A percentile compares a stretch with the other conserved stretches of the same genome.
These are phyloP conservation scores for Epinephelus cyanopodus DNA, from an alignment of 2,113 vertebrate species.

Conservation along the genomic window DNA sequence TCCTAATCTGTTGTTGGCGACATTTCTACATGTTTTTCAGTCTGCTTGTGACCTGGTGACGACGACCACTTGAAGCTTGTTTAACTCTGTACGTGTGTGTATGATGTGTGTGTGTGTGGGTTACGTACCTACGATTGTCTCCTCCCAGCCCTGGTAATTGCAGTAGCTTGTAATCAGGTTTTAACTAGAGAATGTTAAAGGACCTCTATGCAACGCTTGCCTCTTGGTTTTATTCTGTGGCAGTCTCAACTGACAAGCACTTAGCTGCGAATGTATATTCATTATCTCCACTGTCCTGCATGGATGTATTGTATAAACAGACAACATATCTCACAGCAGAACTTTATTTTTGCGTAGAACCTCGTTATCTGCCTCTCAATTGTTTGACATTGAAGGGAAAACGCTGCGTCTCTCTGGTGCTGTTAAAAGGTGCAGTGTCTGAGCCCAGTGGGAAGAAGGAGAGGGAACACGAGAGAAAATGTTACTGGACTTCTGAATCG, in stretches of 20 bases:
- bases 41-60: slow-evolving; percentile 1
- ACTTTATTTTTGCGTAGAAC: slow-evolving; percentile 4
- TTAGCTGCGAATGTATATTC: slow-evolving; percentile 69
- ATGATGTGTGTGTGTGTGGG: not conserved
- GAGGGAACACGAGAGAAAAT: not conserved
- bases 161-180: slow-evolving; percentile 67
- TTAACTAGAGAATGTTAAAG: slow-evolving; percentile 66
- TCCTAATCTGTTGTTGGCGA: not conserved
- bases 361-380: not conserved
- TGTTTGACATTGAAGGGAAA: slow-evolving; percentile 1
- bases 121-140: slow-evolving; percentile 19
- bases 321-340: slow-evolving; percentile 42
- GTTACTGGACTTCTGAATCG: slow-evolving; percentile 13
- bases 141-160: slow-evolving; percentile 33
- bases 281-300: slow-evolving; percentile 47
- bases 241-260: slow-evolving; percentile 69
- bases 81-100: not conserved
- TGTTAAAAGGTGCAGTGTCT: slow-evolving; percentile 29
- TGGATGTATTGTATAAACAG: slow-evolving; percentile 50
- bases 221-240: slow-evolving; percentile 68
- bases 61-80: slow-evolving; percentile 28
- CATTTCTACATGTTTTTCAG: not conserved
- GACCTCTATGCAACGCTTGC: slow-evolving; percentile 82
- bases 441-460: slow-evolving; percentile 9
- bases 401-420: slow-evolving; percentile 3